These are phyloP conservation scores for Callosobruchus maculatus DNA, from an alignment of 2,888 invertebrate species.

Conservation along the genomic window DNA sequence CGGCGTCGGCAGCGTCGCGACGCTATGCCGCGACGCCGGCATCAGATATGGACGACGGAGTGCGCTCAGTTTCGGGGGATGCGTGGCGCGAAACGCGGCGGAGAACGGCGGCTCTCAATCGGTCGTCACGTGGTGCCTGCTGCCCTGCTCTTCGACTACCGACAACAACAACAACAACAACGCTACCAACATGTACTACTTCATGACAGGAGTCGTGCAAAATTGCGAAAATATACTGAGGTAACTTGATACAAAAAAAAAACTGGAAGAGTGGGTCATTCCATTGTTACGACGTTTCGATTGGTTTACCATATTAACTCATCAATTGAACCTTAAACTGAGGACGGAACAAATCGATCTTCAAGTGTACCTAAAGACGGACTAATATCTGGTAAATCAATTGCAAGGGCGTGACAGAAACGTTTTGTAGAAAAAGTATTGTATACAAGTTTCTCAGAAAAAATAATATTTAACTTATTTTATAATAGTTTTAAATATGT, in stretches of 20 bases:
- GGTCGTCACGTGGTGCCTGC: not conserved
- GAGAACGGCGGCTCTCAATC: constrained; percentile 6
- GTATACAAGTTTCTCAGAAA: too few relatives aligned
- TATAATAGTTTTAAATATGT: too few relatives aligned
- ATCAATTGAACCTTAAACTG: too few relatives aligned
- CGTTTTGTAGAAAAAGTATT: too few relatives aligned
- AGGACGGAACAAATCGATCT: too few relatives aligned
- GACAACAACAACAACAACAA: not conserved
- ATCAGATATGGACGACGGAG: not conserved
- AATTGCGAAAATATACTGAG: constrained; percentile 40
- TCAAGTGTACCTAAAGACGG: too few relatives aligned
- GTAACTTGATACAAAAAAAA: constrained; percentile 20
- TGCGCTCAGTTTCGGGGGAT: not conserved
- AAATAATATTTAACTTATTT: too few relatives aligned
- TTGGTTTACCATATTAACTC: too few relatives aligned
- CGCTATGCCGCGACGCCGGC: not conserved
- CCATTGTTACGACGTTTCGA: too few relatives aligned
- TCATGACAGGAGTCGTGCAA: constrained; percentile 41
- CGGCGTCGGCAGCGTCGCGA: not conserved
- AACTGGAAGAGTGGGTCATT: too few relatives aligned
- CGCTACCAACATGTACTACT: constrained; percentile 35
- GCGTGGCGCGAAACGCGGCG: not conserved
- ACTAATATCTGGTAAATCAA: too few relatives aligned
- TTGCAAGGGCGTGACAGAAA: too few relatives aligned
- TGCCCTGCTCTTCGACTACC: not conserved